Conservation (phyloP, 1,140 invertebrate species). For the Centruroides vittatus region DNA sequence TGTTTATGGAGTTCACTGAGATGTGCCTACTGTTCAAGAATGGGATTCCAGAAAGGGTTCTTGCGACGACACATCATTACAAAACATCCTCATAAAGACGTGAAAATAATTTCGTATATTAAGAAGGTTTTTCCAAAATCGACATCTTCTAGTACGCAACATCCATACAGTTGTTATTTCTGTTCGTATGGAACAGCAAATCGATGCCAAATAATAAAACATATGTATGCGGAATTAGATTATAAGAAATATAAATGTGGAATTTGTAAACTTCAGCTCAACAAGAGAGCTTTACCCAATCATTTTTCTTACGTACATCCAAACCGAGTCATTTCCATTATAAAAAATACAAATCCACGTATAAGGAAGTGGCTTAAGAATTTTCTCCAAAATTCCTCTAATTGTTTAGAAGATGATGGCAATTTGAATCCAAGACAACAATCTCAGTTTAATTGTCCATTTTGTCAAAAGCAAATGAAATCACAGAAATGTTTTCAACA, state of each 20-base stretch:
- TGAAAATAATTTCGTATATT: not conserved
- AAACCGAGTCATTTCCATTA: too few species aligned
- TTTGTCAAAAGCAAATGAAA: too few species aligned
- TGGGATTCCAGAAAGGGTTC: not conserved
- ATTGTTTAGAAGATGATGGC: too few species aligned
- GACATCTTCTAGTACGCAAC: not conserved
- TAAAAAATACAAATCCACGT: too few species aligned
- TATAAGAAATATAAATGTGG: constrained; percentile 4
- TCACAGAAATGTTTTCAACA: too few species aligned
- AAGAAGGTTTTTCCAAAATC: not conserved
- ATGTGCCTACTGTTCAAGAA: not conserved
- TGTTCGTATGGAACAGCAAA: constrained; percentile 2
- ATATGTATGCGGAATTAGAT: constrained; percentile 6
- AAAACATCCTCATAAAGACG: not conserved
- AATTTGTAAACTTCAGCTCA: not conserved
- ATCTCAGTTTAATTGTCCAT: too few species aligned
- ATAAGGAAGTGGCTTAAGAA: too few species aligned
- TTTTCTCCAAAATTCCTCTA: too few species aligned
- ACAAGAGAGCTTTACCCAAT: not conserved
- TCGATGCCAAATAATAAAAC: constrained; percentile 5
- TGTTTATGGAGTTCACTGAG: too few species aligned
- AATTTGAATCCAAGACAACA: too few species aligned
- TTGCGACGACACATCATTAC: not conserved
- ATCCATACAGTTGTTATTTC: constrained; percentile 1
- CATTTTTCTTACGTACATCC: too few species aligned